Evolutionary conservation across 2,888 invertebrate genomes (phyloP), one percentile per base, ranked within the genome.

Genomic region (Campoletis raptor): DNA sequence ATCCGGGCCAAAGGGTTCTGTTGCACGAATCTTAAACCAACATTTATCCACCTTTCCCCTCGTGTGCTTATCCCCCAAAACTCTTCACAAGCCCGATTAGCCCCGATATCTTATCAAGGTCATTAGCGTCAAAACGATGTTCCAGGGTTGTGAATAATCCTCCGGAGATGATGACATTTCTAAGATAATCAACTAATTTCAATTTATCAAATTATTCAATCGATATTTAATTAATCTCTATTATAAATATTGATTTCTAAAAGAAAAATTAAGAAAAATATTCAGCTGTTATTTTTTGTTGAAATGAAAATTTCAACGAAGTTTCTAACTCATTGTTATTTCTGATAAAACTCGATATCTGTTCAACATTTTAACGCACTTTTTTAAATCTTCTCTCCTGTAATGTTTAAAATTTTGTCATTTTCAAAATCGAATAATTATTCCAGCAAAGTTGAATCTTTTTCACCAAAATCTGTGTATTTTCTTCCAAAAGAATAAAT

Each of bases 1-100:
- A 80, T 61, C 76, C 40, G 69, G 76, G 80, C 80, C 84, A 84
- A 84, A 80, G 74, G 83, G 79, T 30, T 48, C 48, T 70, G 18
- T 70, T 70, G 70, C 74, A 81, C 81, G 36, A 76, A 57, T 80
- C 74, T 15, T 67, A 61, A 64, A 57, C 40, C 61, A 61, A 61
- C 30, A 15, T 61, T 61, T 61, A 5, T 61, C 61, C 24, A 30
- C 24, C 24, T 61, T 30, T 61, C 12, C 30, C 61, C 4, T 4
- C 4, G 24, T 15, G 30, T 61, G 24, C 61, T 61, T 61, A 61
- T 61, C 61, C 61, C 12, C 61, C 6, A 61, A 30, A 61, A 30
- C 24, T 30, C 57, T 57, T 57, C 12, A 61, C 61, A 30, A 61
- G 61, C 67, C 42, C 67, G 67, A 67, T 40, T 12, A 42, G 61